Evolutionary conservation across 2,888 invertebrate genomes (phyloP).

Genomic region (Odontomyia ornata): DNA sequence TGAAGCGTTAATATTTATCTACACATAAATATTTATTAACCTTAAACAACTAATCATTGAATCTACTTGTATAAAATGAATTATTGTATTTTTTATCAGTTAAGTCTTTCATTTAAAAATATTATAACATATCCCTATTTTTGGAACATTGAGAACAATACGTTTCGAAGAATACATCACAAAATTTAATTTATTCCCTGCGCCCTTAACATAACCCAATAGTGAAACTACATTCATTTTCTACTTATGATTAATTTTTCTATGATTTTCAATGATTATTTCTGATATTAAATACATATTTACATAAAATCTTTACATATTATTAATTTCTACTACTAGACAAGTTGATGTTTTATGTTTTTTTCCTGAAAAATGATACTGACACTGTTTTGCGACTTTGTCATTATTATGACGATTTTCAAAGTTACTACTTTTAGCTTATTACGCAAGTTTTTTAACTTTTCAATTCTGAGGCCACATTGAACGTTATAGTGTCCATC

Average conservation of each 20-base stretch:
- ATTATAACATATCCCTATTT: no score
- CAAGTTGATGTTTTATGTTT: background rate
- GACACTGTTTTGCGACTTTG: slow-evolving; percentile 46
- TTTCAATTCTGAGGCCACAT: background rate
- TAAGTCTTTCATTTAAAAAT: no score
- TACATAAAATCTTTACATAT: background rate
- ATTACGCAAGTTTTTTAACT: background rate
- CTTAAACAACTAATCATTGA: no score
- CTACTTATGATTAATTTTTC: background rate
- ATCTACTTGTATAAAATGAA: no score
- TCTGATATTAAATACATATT: background rate
- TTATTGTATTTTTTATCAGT: no score
- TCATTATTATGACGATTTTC: slow-evolving; percentile 42
- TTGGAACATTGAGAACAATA: no score
- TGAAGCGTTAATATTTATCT: no score
- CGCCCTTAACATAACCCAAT: background rate
- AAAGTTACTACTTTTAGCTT: slow-evolving; percentile 46
- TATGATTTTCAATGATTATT: background rate
- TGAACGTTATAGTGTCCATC: background rate
- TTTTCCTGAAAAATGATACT: slow-evolving; percentile 44
- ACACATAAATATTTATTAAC: no score
- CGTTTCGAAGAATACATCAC: background rate
- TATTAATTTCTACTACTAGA: background rate
- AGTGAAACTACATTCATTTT: background rate
- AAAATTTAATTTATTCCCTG: background rate